Base-by-base conservation (phyloP, 2,888 invertebrate species). In the Matsumyia berberina region DNA sequence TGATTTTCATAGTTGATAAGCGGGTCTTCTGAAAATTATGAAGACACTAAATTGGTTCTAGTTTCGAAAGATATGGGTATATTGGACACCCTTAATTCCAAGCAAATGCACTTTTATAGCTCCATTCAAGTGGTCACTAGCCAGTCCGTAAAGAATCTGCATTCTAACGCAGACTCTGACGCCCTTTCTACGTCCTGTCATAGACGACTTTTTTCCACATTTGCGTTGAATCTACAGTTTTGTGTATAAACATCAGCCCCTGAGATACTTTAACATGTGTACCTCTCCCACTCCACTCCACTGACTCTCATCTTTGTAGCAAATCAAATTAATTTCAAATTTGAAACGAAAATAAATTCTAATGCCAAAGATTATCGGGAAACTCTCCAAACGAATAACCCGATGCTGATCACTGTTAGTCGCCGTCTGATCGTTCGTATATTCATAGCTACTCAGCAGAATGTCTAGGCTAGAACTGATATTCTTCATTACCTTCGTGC, bases 331-430 rank as follows among this genome's bases (percentile, higher is more conserved):
- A 60, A 31, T 12, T 35, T 12, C 12, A 58, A 29, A 17, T 7
- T n/a, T 1, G 42, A 60, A 67, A 39, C 24, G 33, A 42, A 64
- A 64, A 66, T 37, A 74, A 37, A 46, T 12, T 2, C 15, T 11
- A 66, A 29, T 8, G 55, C 5, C 66, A 76, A 49, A 76, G 76
- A 57, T 67, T 67, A 66, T 76, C 76, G 15, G 8, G 11, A 57
- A 49, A 58, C 29, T 49, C 12, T 49, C 12, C 55, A 44, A 44
- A 19, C 51, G 8, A 24, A 17, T 29, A n/a, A 19, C 9, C 17
- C 11, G 39, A 42, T 12, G 12, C 33, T 12, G 17, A 58, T 29
- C 53, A 7, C 55, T n/a, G 51, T 0, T 60, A 82, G 82, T 82
- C 72, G 29, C 12, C 19, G 66, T 53, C 17, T 15, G 60, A 77